Percentiles rank a stretch among this genome's conserved stretches.
Conservation (phyloP, 1,140 invertebrate genomes). For the Drosophila mayri region DNA sequence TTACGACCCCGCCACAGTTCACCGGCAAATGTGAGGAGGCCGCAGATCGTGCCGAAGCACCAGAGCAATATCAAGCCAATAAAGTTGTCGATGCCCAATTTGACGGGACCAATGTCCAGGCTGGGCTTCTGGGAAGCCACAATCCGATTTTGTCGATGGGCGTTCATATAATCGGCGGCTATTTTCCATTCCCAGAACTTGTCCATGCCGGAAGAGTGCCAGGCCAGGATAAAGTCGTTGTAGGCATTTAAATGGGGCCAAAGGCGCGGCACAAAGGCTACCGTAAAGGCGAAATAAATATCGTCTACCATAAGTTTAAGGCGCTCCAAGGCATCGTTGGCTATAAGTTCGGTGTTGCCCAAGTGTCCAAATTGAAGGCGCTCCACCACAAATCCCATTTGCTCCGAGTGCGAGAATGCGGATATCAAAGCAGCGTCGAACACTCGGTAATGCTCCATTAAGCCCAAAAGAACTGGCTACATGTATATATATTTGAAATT, state of each 20-base stretch:
- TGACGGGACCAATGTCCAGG: constrained; percentile 68
- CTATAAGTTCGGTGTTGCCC: constrained; percentile 63
- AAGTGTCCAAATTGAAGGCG: constrained; percentile 73
- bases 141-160: constrained; percentile 69
- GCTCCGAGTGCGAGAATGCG: constrained; percentile 50
- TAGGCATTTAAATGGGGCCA: constrained; percentile 62
- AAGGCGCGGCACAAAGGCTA: constrained; percentile 66
- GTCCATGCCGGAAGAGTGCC: constrained; percentile 74
- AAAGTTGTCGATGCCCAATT: constrained; percentile 71
- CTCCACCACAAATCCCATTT: constrained; percentile 77
- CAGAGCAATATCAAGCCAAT: constrained; percentile 68
- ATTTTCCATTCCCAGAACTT: constrained; percentile 81
- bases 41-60: constrained; percentile 69
- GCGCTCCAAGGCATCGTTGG: constrained; percentile 58
- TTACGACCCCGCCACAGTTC: constrained; percentile 50
- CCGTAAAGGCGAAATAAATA: constrained; percentile 62
- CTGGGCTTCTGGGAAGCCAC: constrained; percentile 50
- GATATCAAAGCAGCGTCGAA: constrained; percentile 49
- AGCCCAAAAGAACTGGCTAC: constrained; percentile 49
- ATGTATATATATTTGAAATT: background rate
- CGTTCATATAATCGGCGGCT: constrained; percentile 65
- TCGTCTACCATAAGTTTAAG: constrained; percentile 79
- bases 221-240: constrained; percentile 61
- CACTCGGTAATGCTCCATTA: constrained; percentile 54
- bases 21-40: constrained; percentile 51